Evolutionary conservation across 2,797 vertebrate species (phyloP).

Genomic region (Hafferia zeledoni): DNA sequence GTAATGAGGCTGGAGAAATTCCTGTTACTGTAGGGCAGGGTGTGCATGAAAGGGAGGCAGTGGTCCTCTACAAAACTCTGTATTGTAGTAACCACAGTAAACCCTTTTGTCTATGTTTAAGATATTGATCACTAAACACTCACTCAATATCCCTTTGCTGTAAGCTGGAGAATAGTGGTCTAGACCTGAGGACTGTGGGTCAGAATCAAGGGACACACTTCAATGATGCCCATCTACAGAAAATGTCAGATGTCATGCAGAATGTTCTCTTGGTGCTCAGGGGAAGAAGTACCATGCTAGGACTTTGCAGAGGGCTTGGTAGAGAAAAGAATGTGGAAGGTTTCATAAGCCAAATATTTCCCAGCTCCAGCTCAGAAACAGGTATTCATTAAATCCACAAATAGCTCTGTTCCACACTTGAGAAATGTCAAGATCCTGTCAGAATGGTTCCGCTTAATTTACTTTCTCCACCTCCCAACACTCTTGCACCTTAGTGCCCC

Average conservation of each 20-base stretch:
- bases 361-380: neutral
- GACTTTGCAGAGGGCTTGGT: neutral
- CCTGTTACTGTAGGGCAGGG: neutral
- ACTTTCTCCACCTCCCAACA: neutral
- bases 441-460: neutral
- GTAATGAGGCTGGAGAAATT: neutral
- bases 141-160: neutral
- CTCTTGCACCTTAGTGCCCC: accelerated
- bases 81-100: neutral
- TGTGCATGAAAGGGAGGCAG: neutral
- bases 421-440: neutral
- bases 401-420: neutral
- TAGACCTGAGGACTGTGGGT: neutral
- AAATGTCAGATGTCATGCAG: neutral
- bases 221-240: neutral
- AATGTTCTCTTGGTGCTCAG: neutral
- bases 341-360: neutral
- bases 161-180: neutral
- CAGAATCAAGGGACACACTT: neutral
- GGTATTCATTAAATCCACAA: neutral
- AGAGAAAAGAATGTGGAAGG: neutral
- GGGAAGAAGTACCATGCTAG: neutral
- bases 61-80: neutral
- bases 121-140: neutral
- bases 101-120: neutral